phyloP scores from a whole-genome alignment of 35 echinoderm and acorn worm genomes.

The Heliocidaris tuberculata region DNA sequence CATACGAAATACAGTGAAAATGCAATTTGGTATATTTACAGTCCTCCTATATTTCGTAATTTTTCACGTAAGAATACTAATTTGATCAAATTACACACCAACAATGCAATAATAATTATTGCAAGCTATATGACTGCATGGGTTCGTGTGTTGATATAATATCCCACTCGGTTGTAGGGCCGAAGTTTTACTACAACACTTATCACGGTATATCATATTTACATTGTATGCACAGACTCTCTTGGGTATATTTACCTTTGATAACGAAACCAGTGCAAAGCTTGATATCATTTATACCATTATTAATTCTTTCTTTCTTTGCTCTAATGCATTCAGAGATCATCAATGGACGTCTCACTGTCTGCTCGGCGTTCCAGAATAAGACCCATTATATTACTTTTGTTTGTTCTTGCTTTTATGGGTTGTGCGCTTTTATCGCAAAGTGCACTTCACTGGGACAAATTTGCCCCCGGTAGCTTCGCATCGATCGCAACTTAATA shows the following conservation, averaged over 20 bases:
- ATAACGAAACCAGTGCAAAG: background rate
- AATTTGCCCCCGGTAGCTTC: background rate
- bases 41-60: no score
- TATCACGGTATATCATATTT: background rate
- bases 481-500: no score
- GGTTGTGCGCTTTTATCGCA: background rate
- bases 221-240: background rate
- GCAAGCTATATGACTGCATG: no score
- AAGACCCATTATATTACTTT: background rate
- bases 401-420: background rate
- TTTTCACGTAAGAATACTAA: background rate
- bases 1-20: no score
- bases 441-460: background rate
- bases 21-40: no score
- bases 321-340: background rate
- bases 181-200: background rate
- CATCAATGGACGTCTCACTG: background rate
- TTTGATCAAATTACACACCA: background rate
- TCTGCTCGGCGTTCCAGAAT: background rate
- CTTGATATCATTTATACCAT: background rate
- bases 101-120: background rate
- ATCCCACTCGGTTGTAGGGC: background rate
- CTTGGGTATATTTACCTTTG: background rate
- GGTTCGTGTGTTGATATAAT: no score
- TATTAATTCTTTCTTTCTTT: background rate